Evolutionary conservation across 2,888 invertebrate genomes (phyloP), one percentile per base, ranked within the genome.

Genomic region (Chelonus formosanus): DNA sequence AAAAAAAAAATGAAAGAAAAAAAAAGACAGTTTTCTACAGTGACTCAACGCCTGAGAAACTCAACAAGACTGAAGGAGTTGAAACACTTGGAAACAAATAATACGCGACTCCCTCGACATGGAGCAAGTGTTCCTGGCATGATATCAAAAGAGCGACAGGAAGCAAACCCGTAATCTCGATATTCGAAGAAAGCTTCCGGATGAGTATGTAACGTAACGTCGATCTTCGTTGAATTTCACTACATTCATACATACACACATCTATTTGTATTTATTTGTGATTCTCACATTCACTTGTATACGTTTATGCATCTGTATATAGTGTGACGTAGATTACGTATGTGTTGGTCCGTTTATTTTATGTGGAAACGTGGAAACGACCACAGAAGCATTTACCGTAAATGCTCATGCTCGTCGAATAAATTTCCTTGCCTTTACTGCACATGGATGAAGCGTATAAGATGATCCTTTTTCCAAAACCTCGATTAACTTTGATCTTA

Each of bases 61-160:
- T 52, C 44, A 43, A 53, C 32, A 32, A n/a, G 36, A 52, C 53
- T 61, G 8, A 53, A 52, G 52, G 34, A 52, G 52, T 52, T 8
- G 52, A 52, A 52, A 52, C 34, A 52, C 52, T 52, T 34, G 53
- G 53, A 35, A 65, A 54, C 53, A 58, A 54, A 65, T 54, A 65
- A 53, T 64, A 58, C 64, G 57, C 48, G 34, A 35, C 52, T 50
- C 45, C 31, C 5, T 45, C 43, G 53, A 61, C 61, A 52, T 61
- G 53, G 34, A 61, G 61, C 65, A 55, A 66, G 65, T 66, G 61
- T 66, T 61, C 45, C 56, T 66, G 65, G 65, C 65, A 66, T 35
- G 44, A 56, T 61, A 66, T 66, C 65, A 66, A 66, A 66, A 66
- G 64, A 52, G 57, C 52, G 50, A 55, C 60, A 57, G 56, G 52